These are phyloP conservation scores for Branchinecta lindahli DNA, from an alignment of 1,140 invertebrate genomes.

Conservation along the genomic window DNA sequence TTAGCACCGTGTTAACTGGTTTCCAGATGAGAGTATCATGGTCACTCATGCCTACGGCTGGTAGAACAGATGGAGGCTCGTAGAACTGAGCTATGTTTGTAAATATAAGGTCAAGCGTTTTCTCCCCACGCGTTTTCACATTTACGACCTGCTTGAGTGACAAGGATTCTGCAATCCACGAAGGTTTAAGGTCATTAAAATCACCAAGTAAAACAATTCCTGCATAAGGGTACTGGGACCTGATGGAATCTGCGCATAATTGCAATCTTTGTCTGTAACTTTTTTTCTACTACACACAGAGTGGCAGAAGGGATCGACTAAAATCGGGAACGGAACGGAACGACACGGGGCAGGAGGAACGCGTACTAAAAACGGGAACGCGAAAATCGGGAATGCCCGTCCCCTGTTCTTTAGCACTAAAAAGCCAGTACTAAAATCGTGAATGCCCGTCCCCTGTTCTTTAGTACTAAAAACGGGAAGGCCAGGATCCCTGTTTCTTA, in stretches of 20 bases:
- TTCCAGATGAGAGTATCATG: background rate
- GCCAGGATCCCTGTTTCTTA: too few relatives aligned
- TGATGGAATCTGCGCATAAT: background rate
- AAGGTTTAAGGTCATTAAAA: background rate
- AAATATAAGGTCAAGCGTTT: background rate
- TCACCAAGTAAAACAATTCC: background rate
- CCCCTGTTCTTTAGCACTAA: too few relatives aligned
- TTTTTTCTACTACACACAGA: too few relatives aligned
- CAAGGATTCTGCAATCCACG: background rate
- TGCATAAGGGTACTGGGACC: background rate
- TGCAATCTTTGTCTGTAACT: too few relatives aligned
- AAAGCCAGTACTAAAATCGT: too few relatives aligned
- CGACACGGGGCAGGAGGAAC: too few relatives aligned
- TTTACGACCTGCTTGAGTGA: slow-evolving; percentile 3
- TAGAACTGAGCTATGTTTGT: background rate
- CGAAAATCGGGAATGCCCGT: too few relatives aligned
- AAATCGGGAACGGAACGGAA: too few relatives aligned
- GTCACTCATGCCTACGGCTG: background rate
- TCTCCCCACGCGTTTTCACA: background rate
- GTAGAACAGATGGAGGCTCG: background rate
- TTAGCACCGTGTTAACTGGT: background rate
- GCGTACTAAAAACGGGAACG: too few relatives aligned
- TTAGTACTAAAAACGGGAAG: too few relatives aligned
- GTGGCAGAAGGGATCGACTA: too few relatives aligned
- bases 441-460: too few relatives aligned